Evolutionary conservation across 1,140 invertebrate species (phyloP).

Genomic region (Drosophila navojoa): DNA sequence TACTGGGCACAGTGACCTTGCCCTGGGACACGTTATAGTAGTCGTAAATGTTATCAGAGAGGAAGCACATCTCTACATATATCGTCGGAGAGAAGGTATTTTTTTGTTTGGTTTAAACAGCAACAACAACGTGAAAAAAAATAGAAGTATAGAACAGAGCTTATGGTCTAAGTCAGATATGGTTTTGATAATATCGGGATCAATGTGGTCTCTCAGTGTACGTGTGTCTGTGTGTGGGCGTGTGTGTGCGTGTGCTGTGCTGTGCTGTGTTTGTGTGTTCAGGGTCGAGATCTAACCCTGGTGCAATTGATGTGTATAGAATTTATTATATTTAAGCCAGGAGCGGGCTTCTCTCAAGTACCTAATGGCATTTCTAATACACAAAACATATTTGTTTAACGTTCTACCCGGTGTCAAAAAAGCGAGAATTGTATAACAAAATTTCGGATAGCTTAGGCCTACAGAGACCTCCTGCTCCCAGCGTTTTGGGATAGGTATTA

Average conservation of each 20-base stretch:
- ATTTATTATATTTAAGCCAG: slow-evolving; percentile 50
- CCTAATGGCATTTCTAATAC: slow-evolving; percentile 44
- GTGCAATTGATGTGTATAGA: slow-evolving; percentile 18
- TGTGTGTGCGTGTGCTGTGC: slow-evolving; percentile 3
- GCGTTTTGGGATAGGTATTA: slow-evolving; percentile 49
- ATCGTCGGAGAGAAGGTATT: slow-evolving; percentile 74
- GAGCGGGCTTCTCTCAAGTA: slow-evolving; percentile 68
- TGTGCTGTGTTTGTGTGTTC: slow-evolving; percentile 22
- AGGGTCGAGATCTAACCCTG: neutral
- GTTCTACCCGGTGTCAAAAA: slow-evolving; percentile 66
- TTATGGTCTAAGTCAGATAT: slow-evolving; percentile 60
- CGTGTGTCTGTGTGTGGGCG: slow-evolving; percentile 31
- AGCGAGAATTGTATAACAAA: slow-evolving; percentile 20
- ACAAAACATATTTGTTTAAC: slow-evolving; percentile 16
- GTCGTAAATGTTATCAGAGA: slow-evolving; percentile 93
- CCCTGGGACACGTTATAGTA: slow-evolving; percentile 98
- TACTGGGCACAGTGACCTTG: slow-evolving; percentile 96
- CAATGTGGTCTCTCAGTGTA: slow-evolving; percentile 5
- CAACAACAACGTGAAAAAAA: slow-evolving; percentile 37
- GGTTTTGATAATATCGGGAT: slow-evolving; percentile 16
- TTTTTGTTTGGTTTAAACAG: slow-evolving; percentile 61
- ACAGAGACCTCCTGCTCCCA: slow-evolving; percentile 74
- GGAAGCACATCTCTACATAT: slow-evolving; percentile 90
- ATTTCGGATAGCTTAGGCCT: slow-evolving; percentile 39
- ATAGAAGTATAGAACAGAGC: slow-evolving; percentile 22